Conservation (phyloP, 1,140 invertebrate genomes). For the Thaumatotibia leucotreta region DNA sequence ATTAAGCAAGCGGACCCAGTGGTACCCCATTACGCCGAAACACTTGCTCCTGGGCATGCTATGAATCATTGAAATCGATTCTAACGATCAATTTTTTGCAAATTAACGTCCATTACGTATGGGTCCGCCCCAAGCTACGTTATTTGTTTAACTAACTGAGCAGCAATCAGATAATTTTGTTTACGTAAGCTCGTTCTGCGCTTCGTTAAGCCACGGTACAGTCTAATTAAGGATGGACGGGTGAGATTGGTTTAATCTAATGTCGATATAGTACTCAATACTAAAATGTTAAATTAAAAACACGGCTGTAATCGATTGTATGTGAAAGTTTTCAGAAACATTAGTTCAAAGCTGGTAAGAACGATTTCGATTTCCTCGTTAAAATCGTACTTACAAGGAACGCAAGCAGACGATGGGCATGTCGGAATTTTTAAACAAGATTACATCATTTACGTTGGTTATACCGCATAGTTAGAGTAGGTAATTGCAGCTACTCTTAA, state of each 20-base stretch:
- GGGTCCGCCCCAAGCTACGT: background rate
- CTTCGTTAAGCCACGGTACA: slow-evolving; percentile 5
- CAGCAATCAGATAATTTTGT: slow-evolving; percentile 10
- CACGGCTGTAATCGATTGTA: too few relatives aligned
- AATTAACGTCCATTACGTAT: background rate
- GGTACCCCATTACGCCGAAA: background rate
- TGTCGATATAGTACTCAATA: background rate
- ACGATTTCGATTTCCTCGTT: too few relatives aligned
- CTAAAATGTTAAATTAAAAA: too few relatives aligned
- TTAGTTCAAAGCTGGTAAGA: too few relatives aligned
- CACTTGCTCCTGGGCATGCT: background rate
- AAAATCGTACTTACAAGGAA: too few relatives aligned
- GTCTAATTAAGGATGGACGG: background rate
- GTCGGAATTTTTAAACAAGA: too few relatives aligned
- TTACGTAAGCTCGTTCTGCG: slow-evolving; percentile 2
- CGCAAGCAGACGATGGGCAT: too few relatives aligned
- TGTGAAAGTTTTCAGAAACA: too few relatives aligned
- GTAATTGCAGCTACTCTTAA: too few relatives aligned
- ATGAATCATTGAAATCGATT: slow-evolving; percentile 11
- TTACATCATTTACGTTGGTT: too few relatives aligned
- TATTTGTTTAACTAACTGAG: slow-evolving; percentile 13
- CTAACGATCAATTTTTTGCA: slow-evolving; percentile 9
- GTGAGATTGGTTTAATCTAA: background rate
- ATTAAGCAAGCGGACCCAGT: background rate
- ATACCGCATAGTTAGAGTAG: too few relatives aligned